Evolutionary conservation across 2,888 invertebrate genomes (phyloP).

Genomic region (Ptychoptera contaminata): DNA sequence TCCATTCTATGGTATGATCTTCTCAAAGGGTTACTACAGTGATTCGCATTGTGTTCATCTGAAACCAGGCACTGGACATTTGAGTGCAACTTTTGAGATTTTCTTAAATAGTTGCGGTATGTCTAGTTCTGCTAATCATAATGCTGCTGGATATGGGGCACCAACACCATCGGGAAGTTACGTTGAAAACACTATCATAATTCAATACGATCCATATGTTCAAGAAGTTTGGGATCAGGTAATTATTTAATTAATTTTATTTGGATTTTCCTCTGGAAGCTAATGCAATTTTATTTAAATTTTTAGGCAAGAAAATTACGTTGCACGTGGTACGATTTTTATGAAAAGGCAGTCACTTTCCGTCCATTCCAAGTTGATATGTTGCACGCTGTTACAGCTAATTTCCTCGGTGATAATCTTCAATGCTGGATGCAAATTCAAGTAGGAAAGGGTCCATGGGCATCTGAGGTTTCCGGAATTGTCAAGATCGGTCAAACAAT

Average conservation of each 20-base stretch:
- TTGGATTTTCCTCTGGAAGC: not conserved
- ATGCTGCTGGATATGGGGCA: conserved; percentile 67
- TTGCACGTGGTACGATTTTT: conserved; percentile 93
- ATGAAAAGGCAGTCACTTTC: conserved; percentile 89
- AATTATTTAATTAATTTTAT: not conserved
- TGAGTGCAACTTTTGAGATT: conserved; percentile 86
- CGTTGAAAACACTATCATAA: conserved; percentile 87
- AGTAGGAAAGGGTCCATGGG: conserved; percentile 93
- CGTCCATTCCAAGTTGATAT: conserved; percentile 92
- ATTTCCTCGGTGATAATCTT: conserved; percentile 87
- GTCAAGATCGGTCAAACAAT: conserved; percentile 93
- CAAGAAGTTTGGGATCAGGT: conserved; percentile 92
- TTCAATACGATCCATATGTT: conserved; percentile 88
- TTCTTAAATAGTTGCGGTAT: conserved; percentile 87
- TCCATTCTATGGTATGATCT: conserved; percentile 91
- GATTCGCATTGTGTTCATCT: conserved; percentile 83
- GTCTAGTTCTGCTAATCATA: conserved; percentile 83
- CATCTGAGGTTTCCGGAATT: conserved; percentile 89
- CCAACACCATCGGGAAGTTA: conserved; percentile 85
- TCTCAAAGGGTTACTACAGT: conserved; percentile 86
- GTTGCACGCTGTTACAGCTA: conserved; percentile 87
- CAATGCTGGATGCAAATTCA: conserved; percentile 98
- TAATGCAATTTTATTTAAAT: not conserved
- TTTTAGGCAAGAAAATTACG: conserved; percentile 56
- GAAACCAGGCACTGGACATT: conserved; percentile 78